Percentiles rank a stretch among this genome's conserved stretches.
These are phyloP conservation scores for Drosophila sordidula DNA, from an alignment of 2,888 invertebrate genomes.

Conservation along the genomic window DNA sequence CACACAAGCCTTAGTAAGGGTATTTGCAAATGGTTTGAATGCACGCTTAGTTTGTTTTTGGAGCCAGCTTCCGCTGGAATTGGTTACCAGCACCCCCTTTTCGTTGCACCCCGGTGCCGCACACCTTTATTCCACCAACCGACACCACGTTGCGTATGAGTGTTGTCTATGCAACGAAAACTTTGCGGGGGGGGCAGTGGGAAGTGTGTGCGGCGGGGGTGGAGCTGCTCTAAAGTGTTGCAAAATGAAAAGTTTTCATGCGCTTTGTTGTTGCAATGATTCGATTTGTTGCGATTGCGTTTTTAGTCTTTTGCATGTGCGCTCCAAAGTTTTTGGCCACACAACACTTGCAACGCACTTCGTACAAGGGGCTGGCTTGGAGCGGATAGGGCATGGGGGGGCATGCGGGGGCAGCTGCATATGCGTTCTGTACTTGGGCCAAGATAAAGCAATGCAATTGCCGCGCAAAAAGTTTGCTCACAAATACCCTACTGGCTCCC, in stretches of 20 bases:
- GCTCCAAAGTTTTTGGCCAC: constrained; percentile 54
- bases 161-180: constrained; percentile 48
- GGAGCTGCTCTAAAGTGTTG: constrained; percentile 65
- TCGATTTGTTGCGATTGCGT: constrained; percentile 80
- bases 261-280: constrained; percentile 72
- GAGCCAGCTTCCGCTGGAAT: constrained; percentile 29
- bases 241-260: constrained; percentile 72
- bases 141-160: constrained; percentile 38
- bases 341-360: constrained; percentile 9
- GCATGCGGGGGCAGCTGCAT: constrained; percentile 10
- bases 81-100: constrained; percentile 26
- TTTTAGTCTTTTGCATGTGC: constrained; percentile 79
- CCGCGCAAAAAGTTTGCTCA: constrained; percentile 59
- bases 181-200: constrained; percentile 4
- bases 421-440: constrained; percentile 51
- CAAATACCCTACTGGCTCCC: constrained; percentile 56
- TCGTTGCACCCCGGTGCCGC: neutral
- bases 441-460: constrained; percentile 76
- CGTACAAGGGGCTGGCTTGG: neutral
- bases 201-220: no score
- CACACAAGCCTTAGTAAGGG: constrained; percentile 1
- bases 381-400: neutral
- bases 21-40: constrained; percentile 45
- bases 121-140: neutral
- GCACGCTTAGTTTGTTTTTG: constrained; percentile 69